Base-by-base conservation (phyloP, 1,140 invertebrate species). In the Maconellicoccus hirsutus region DNA sequence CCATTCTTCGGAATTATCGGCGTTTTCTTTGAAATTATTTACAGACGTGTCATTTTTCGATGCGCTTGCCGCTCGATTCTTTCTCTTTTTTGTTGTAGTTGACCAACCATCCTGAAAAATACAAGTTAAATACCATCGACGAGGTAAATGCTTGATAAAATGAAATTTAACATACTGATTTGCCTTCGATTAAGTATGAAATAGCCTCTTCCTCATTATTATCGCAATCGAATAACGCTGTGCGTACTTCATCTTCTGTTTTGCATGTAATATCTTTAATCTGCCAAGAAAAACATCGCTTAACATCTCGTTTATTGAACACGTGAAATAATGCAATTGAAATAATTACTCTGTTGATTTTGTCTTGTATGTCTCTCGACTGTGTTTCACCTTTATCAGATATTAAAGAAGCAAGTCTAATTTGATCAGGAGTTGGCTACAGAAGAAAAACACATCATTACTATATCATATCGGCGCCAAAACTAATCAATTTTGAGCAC, bases 71-170 rank as follows among this genome's bases (percentile, higher is more conserved):
- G 77, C 86, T 88, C 70, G 29, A 33, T 72, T 72, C 82, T 92
- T 94, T 82, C 92, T 92, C 82, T 93, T 94, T 80, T 93, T 93
- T 25, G 90, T 82, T 22, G 84, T 86, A 70, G 86, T 89, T 76
- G 87, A 85, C 89, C 89, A 92, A 79, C 88, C 87, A 76, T 84
- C 86, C 87, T 89, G 79, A 26, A 75, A 76, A 76, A 73, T 25
- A 33, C 10, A 66, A 23, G 4, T 59, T n/a, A 3, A n/a, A 59
- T 59, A 59, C 12, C 29, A 3, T 33, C 29, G 3, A 3, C 29
- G 29, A 33, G 12, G 12, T 12, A 33, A 12, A 12, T 33, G 29
- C 3, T 33, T 12, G 29, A 33, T 3, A 3, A 33, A 12, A 33
- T 3, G 3, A 33, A 33, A 3, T 33, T 12, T 3, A 25, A 66